These are phyloP conservation scores for Centroberyx gerrardi DNA, from an alignment of 2,797 vertebrate genomes.

Conservation along the genomic window DNA sequence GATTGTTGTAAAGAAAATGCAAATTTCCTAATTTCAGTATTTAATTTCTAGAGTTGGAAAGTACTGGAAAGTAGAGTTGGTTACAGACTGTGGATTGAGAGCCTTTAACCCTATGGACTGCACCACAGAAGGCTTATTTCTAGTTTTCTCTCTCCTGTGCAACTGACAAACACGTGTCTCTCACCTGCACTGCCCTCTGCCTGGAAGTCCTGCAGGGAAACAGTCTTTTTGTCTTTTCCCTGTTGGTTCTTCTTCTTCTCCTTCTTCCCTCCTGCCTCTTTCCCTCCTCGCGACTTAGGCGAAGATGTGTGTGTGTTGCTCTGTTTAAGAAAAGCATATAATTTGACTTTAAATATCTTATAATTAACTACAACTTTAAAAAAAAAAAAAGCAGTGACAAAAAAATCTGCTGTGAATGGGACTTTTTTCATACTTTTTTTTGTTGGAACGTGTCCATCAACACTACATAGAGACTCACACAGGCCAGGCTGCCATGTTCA, in stretches of 20 bases:
- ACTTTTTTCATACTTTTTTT: no score
- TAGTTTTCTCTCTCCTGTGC: slow-evolving; percentile 2
- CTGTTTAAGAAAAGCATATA: slow-evolving; percentile 76
- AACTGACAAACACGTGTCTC: neutral
- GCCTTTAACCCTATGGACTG: neutral
- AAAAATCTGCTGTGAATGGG: no score
- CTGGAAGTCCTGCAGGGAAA: slow-evolving; percentile 95
- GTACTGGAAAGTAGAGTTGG: no score
- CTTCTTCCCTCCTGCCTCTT: slow-evolving; percentile 90
- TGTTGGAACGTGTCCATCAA: no score
- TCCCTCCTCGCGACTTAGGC: slow-evolving; percentile 87
- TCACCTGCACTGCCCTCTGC: slow-evolving; percentile 85
- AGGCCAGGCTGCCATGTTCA: no score
- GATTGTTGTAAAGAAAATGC: neutral
- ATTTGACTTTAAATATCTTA: neutral
- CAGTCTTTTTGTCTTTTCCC: slow-evolving; percentile 94
- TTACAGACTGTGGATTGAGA: neutral
- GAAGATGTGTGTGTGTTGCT: slow-evolving; percentile 85
- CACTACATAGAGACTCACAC: no score
- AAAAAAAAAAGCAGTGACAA: no score
- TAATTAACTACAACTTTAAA: no score
- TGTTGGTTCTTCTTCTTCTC: slow-evolving; percentile 94
- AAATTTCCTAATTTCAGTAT: no score
- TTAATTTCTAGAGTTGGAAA: no score
- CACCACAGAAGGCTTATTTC: neutral